Base-by-base conservation (phyloP, 2,797 vertebrate genomes). In the Sebastes hubbsi region DNA sequence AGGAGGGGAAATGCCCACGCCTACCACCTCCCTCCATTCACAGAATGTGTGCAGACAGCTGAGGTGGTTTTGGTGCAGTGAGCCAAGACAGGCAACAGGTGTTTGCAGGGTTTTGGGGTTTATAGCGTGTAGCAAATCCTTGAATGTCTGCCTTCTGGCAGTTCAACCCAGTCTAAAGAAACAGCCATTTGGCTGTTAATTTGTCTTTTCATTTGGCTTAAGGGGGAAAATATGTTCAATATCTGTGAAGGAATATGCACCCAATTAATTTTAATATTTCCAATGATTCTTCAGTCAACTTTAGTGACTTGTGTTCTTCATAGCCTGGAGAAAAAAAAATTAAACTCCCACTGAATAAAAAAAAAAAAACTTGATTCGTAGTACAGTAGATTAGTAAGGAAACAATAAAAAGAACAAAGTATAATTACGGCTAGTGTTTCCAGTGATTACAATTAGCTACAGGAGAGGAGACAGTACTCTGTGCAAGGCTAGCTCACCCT, bases 401-500 rank as follows among this genome's bases (percentile, higher is more conserved):
- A 81, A 81, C 20, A 77, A 55, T 62, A 42, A 72, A 78, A 80
- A 77, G 7, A 80, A 72, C 16, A 74, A 32, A 79, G 61, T 58
- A 77, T n/a, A 79, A 82, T 76, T 60, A 90, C 56, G 54, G 73
- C 84, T 85, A 83, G 68, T 79, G 80, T 88, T 87, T 91, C 88
- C 88, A 91, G 84, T 87, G 85, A 92, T 91, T 87, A 91, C 78
- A 90, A 74, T 84, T 61, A 87, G 88, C 91, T 91, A 94, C 81
- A 92, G 92, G 89, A 93, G 94, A 94, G 94, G 91, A 93, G 94
- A 95, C 93, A 95, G 93, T 93, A 93, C 94, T 95, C 94, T 93
- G 93, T 95, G 92, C 93, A 95, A 95, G 94, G 93, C 95, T 94
- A 95, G 95, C 96, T 96, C 95, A 96, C 95, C 96, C 95, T 95